Evolutionary conservation across 2,888 invertebrate genomes (phyloP).

Genomic region (Dascillus cervinus): DNA sequence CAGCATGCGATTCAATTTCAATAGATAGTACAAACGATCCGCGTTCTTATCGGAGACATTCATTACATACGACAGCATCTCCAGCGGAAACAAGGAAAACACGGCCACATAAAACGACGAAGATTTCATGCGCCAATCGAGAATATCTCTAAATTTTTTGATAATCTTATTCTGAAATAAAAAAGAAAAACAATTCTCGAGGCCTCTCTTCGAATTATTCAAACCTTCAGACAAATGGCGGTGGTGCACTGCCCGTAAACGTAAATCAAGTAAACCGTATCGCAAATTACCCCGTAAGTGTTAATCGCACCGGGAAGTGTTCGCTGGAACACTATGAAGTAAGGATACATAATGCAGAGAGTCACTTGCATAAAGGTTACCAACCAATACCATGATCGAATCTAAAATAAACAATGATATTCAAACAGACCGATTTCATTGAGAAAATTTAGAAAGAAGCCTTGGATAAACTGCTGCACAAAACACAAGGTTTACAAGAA

Average conservation of each 20-base stretch:
- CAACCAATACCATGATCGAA: constrained; percentile 1
- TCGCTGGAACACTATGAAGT: constrained; percentile 5
- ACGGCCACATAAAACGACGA: constrained; percentile 45
- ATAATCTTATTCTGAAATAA: constrained; percentile 37
- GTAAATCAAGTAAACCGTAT: constrained; percentile 3
- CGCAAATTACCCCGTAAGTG: constrained; percentile 4
- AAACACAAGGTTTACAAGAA: no score
- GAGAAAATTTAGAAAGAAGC: no score
- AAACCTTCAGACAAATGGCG: constrained; percentile 6
- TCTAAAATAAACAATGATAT: constrained; percentile 1
- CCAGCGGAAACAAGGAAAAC: constrained; percentile 43
- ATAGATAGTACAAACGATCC: constrained; percentile 2
- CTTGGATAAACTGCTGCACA: neutral
- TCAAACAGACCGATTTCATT: neutral
- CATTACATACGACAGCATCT: constrained; percentile 30
- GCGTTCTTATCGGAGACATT: neutral
- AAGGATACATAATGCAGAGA: constrained; percentile 5
- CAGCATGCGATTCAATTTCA: constrained; percentile 11
- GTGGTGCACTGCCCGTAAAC: constrained; percentile 4
- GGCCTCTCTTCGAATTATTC: no score
- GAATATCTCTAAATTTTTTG: constrained; percentile 42
- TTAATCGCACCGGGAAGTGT: neutral
- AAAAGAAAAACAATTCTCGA: no score
- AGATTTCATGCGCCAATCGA: constrained; percentile 43
- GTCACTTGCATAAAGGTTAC: constrained; percentile 1